Conservation (phyloP, 2,888 invertebrate species). For the Psylliodes chrysocephalus region DNA sequence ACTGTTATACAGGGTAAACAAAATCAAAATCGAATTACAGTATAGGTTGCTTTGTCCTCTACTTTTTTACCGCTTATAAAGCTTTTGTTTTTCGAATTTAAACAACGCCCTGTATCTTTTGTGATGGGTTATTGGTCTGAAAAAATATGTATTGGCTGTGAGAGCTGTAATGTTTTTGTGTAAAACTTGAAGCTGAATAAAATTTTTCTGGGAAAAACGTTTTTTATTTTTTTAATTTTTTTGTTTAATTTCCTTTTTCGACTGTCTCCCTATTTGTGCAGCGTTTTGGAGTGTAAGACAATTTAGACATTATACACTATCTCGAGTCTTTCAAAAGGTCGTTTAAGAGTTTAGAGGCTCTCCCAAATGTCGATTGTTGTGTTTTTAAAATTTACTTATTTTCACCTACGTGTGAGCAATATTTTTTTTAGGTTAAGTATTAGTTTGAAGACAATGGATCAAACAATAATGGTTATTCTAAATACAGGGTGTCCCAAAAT, state of each 20-base stretch:
- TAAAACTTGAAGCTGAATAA: slow-evolving; percentile 47
- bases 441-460: too few species aligned
- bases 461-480: too few species aligned
- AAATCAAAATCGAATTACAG: background rate
- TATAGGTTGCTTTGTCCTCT: background rate
- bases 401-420: too few species aligned
- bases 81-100: background rate
- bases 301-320: too few species aligned
- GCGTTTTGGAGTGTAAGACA: slow-evolving; percentile 48
- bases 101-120: slow-evolving; percentile 3
- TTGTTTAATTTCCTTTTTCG: slow-evolving; percentile 28
- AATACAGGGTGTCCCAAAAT: too few species aligned
- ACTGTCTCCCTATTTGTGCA: slow-evolving; percentile 40
- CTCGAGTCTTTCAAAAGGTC: too few species aligned
- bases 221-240: slow-evolving; percentile 45
- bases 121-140: slow-evolving; percentile 32
- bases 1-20: slow-evolving; percentile 19
- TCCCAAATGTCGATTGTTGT: too few species aligned
- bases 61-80: background rate
- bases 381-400: too few species aligned
- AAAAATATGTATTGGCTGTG: slow-evolving; percentile 51
- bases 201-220: slow-evolving; percentile 51
- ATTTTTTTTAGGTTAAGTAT: too few species aligned
- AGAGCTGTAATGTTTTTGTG: slow-evolving; percentile 49
- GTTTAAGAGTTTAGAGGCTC: too few species aligned